Evolutionary conservation across 1,140 invertebrate species (phyloP), one percentile per base, ranked within the genome.

Genomic region (Oryctes rhinoceros): DNA sequence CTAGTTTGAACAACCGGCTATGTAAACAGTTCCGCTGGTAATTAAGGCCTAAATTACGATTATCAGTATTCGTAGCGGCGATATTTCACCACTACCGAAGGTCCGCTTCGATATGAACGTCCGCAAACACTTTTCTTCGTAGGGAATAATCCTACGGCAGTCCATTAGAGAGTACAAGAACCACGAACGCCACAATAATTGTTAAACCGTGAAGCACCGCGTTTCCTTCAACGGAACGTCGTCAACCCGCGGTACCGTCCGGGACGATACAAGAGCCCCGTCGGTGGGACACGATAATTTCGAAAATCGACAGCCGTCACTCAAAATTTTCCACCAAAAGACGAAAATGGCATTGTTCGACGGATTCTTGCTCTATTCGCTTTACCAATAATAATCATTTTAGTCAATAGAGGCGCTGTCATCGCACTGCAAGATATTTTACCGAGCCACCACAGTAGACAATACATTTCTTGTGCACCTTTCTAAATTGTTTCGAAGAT

Each of bases 281-380:
- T 71, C 65, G 35, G 11, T 71, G 4, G 35, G 35, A 71, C 65
- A 30, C 65, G 35, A 35, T 71, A 71, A 35, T 35, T 37, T 24
- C 5, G 44, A 49, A 44, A 76, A 30, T 76, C 47, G 75, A 76
- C 75, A 7, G 75, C 15, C 11, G 75, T 47, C 75, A 76, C 75
- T 76, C 15, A 76, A 15, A 44, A 76, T 47, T 76, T 76, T 47
- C 37, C 35, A 71, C 18, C 18, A 24, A 24, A 76, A 44, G 13
- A 18, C 75, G 24, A 80, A 80, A 80, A 80, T 80, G 79, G 79
- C 79, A 80, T 74, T 80, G 67, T 78, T 62, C 77, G 37, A 76
- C 18, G 75, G 47, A 44, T 71, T 71, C 65, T 71, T 13, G 65
- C 24, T 35, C 65, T 76, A 80, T 76, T 76, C 79, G 62, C 65